Percentiles rank a stretch among this genome's conserved stretches.
These are phyloP conservation scores for Caranx ignobilis DNA, from an alignment of 2,113 vertebrate species.

Conservation along the genomic window DNA sequence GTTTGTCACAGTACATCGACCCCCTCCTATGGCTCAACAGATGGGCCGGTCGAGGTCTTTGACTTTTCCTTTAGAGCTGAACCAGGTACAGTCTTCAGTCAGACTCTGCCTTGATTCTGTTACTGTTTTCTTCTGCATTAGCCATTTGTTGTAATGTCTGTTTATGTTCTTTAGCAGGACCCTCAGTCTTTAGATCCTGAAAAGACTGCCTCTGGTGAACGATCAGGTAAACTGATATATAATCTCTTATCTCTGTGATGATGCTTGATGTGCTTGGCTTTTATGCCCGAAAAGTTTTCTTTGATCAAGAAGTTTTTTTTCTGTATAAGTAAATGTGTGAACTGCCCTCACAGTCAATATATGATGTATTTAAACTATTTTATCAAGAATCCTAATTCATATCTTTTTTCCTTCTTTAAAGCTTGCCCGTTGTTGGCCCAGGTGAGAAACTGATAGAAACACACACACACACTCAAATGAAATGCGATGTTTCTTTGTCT, in stretches of 20 bases:
- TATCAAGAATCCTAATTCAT: background rate
- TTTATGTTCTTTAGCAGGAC: constrained; percentile 3
- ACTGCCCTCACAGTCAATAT: background rate
- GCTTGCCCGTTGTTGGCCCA: accelerated
- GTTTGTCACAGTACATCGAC: background rate
- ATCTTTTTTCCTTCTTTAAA: background rate
- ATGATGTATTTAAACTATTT: background rate
- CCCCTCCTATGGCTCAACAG: constrained; percentile 14
- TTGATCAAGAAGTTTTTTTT: no score
- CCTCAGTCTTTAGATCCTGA: background rate
- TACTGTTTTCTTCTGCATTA: background rate
- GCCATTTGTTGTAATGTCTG: background rate
- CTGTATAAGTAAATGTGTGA: background rate
- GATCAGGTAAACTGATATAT: constrained; percentile 7
- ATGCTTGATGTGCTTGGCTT: no score
- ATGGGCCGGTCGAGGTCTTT: background rate
- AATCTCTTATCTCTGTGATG: background rate
- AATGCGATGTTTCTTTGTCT: background rate
- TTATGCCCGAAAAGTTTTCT: no score
- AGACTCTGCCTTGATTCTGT: background rate
- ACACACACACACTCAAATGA: background rate
- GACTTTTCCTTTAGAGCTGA: background rate
- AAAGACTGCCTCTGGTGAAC: background rate
- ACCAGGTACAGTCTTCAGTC: constrained; percentile 25
- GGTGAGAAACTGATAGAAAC: constrained; percentile 36